Percentiles rank a stretch among this genome's conserved stretches.
These are phyloP conservation scores for Carpatolechia fugitivella DNA, from an alignment of 2,888 invertebrate genomes.

Conservation along the genomic window DNA sequence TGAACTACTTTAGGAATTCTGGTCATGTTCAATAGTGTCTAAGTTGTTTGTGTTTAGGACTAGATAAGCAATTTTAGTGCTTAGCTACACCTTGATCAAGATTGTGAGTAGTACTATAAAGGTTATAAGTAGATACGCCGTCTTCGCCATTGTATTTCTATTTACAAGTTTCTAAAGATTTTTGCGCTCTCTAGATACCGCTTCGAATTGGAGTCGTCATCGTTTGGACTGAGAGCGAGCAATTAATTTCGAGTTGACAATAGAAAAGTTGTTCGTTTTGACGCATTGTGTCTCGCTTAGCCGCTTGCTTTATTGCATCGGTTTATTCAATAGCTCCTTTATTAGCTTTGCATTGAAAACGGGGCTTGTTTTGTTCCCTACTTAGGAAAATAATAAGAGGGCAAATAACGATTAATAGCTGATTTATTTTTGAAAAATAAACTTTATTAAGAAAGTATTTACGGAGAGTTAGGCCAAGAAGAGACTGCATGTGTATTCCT, in stretches of 20 bases:
- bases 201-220: slow-evolving; percentile 30
- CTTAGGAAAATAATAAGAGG: slow-evolving; percentile 13
- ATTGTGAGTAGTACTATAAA: background rate
- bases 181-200: background rate
- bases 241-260: slow-evolving; percentile 73
- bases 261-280: slow-evolving; percentile 69
- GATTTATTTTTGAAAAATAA: slow-evolving; percentile 32
- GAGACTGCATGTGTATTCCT: no score
- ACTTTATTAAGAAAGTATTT: background rate
- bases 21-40: background rate
- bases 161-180: background rate
- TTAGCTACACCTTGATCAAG: background rate
- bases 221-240: slow-evolving; percentile 56
- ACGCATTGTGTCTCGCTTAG: slow-evolving; percentile 69
- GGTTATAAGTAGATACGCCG: background rate
- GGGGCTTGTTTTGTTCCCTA: slow-evolving; percentile 31
- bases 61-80: background rate
- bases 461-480: no score
- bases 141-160: background rate
- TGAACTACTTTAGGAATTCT: slow-evolving; percentile 3
- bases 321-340: slow-evolving; percentile 69
- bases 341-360: slow-evolving; percentile 65
- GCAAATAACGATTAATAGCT: background rate
- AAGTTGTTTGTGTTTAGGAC: background rate
- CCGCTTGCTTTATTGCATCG: slow-evolving; percentile 64